A percentile compares a stretch with the other conserved stretches of the same genome.
phyloP scores from a whole-genome alignment of 2,113 vertebrate species.

The Lampris incognitus region DNA sequence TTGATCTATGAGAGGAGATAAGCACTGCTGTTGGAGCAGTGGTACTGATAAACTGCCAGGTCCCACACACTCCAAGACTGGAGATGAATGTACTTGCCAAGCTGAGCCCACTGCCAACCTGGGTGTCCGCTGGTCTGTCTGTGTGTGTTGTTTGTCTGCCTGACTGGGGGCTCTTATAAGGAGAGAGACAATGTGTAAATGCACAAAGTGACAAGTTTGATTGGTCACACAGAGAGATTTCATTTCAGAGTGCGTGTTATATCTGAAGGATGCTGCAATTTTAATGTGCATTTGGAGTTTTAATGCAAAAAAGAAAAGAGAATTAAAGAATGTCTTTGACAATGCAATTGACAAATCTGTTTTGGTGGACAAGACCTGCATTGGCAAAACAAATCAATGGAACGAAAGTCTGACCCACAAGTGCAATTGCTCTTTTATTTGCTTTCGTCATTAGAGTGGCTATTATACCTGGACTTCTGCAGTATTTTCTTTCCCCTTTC shows the following conservation, averaged over 20 bases:
- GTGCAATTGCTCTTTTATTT: constrained; percentile 30
- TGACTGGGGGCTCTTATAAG: constrained; percentile 22
- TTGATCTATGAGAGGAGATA: constrained; percentile 73
- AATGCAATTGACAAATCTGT: not conserved
- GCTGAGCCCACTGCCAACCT: constrained; percentile 50
- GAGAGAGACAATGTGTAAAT: constrained; percentile 22
- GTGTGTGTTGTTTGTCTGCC: constrained; percentile 43
- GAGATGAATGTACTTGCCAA: constrained; percentile 64
- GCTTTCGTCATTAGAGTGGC: constrained; percentile 49
- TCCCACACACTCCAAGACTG: constrained; percentile 55
- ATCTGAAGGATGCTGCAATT: not conserved
- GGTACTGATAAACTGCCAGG: constrained; percentile 62
- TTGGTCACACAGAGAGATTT: not conserved
- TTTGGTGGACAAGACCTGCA: constrained; percentile 4
- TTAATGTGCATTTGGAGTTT: not conserved
- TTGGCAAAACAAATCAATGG: constrained; percentile 31
- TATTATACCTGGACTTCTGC: constrained; percentile 36
- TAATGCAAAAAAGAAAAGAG: not conserved
- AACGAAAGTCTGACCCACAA: constrained; percentile 36
- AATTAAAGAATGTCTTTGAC: not conserved
- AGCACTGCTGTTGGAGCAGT: constrained; percentile 69
- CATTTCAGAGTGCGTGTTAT: not conserved
- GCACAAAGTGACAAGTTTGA: not conserved
- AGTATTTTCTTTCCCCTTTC: constrained; percentile 24
- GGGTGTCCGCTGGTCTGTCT: constrained; percentile 53